These are phyloP conservation scores for Latrodectus elegans DNA, from an alignment of 2,888 invertebrate species.

Conservation along the genomic window DNA sequence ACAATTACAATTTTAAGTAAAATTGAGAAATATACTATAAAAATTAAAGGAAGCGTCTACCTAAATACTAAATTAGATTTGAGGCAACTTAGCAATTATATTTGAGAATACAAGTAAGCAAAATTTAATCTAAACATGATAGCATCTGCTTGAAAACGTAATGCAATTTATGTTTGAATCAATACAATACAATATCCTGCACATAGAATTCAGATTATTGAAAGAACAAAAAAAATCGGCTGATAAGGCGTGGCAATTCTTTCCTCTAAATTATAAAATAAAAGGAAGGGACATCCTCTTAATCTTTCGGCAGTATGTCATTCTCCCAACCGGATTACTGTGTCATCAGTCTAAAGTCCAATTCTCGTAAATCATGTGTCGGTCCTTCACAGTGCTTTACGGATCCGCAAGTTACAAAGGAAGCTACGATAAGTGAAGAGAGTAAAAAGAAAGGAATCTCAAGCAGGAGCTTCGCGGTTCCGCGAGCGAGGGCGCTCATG, in stretches of 20 bases:
- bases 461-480: constrained; percentile 29
- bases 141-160: too few relatives aligned
- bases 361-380: constrained; percentile 61
- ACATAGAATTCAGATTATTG: too few relatives aligned
- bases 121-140: too few relatives aligned
- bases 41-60: too few relatives aligned
- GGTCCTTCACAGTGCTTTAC: constrained; percentile 46
- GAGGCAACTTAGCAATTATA: too few relatives aligned
- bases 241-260: constrained; percentile 20
- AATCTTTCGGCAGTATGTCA: constrained; percentile 6
- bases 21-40: too few relatives aligned
- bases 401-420: constrained; percentile 36
- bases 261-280: neutral
- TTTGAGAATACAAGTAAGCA: too few relatives aligned
- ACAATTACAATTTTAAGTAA: too few relatives aligned
- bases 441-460: neutral
- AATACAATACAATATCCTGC: too few relatives aligned
- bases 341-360: constrained; percentile 52
- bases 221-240: neutral
- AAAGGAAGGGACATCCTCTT: neutral
- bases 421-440: constrained; percentile 36
- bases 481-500: neutral
- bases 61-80: too few relatives aligned
- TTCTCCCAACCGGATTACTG: constrained; percentile 25
- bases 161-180: too few relatives aligned